Base-by-base conservation (phyloP, 2,888 invertebrate genomes). In the Tineola bisselliella region DNA sequence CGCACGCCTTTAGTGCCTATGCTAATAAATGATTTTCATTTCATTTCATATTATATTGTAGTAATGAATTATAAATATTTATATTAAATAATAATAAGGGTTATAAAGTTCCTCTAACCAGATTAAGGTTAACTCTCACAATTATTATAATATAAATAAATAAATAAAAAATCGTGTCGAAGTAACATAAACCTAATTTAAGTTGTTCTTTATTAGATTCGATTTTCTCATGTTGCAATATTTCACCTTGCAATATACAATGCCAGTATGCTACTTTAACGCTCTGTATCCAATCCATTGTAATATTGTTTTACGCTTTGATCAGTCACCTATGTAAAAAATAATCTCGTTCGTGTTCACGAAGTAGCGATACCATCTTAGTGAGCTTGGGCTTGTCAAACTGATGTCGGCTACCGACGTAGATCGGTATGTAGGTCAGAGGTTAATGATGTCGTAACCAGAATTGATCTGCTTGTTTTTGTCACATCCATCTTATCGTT, bases 241-340 rank as follows among this genome's bases (percentile, higher is more conserved):
- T 63, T 66, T 78, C 71, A 79, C 80, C 80, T 80, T 79, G 79
- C 68, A 63, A 78, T 76, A 15, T 15, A 48, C 48, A 78, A 79
- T 76, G 65, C 11, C 18, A 38, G 6, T n/a, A 38, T 38, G 38
- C 48, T 48, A 18, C 48, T 15, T 17, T 48, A 18, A 18, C 15
- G 48, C 48, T 48, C 15, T 15, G 48, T 48, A 48, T 17, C 48
- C 15, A 48, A 13, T 48, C 48, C 15, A 48, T 48, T 48, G 48
- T 48, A 48, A 48, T 18, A 48, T 48, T 48, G 48, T 48, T 48
- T 48, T 48, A 17, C 15, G n/a, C 18, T 48, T 15, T 6, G 15
- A 48, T 48, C 48, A 17, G 18, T 38, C 38, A 38, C 38, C n/a
- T 38, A 38, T 38, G 38, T 38, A 48, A 48, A 48, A 13, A 48